Evolutionary conservation across 1,140 invertebrate species (phyloP).

Genomic region (Drosophila melanica): DNA sequence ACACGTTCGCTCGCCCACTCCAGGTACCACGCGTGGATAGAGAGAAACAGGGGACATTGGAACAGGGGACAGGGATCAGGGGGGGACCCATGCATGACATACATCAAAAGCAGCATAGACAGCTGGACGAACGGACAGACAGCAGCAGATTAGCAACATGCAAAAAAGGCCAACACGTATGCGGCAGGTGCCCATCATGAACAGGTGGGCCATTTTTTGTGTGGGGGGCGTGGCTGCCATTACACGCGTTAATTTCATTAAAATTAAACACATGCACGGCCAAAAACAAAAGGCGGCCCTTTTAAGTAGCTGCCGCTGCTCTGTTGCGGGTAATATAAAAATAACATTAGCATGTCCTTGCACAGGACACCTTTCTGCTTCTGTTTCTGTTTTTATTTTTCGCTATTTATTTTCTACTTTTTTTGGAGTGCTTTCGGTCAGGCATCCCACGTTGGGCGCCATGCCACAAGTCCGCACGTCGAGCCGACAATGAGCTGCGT

Average conservation of each 20-base stretch:
- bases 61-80: neutral
- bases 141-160: constrained; percentile 41
- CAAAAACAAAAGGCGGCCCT: constrained; percentile 71
- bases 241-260: constrained; percentile 82
- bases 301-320: constrained; percentile 54
- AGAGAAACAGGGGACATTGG: neutral
- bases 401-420: constrained; percentile 4
- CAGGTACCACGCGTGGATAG: neutral
- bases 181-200: constrained; percentile 9
- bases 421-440: constrained; percentile 34
- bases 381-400: constrained; percentile 21
- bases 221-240: constrained; percentile 58
- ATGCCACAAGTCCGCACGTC: constrained; percentile 11
- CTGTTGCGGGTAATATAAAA: constrained; percentile 70
- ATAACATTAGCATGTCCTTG: constrained; percentile 79
- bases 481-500: constrained; percentile 71
- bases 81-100: constrained; percentile 61
- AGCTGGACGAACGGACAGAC: constrained; percentile 23
- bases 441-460: constrained; percentile 16
- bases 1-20: constrained; percentile 55
- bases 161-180: constrained; percentile 46
- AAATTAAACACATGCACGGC: constrained; percentile 80
- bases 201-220: neutral
- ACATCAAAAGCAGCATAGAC: constrained; percentile 73
- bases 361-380: constrained; percentile 66